These are phyloP conservation scores for Mechanitis mazaeus DNA, from an alignment of 2,888 invertebrate genomes.

Conservation along the genomic window DNA sequence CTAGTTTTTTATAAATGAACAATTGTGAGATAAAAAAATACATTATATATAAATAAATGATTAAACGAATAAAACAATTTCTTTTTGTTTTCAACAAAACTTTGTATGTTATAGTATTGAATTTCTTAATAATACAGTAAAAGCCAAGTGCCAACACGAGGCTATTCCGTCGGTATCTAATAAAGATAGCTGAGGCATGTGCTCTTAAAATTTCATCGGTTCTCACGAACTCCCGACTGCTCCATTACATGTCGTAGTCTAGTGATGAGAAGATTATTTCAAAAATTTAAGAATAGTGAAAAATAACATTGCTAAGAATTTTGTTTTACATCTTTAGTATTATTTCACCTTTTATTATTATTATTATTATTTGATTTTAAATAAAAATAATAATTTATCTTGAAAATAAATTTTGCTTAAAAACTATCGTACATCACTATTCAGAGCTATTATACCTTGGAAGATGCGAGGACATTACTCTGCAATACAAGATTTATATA, in stretches of 20 bases:
- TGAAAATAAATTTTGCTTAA: not conserved
- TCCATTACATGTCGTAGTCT: too few relatives aligned
- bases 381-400: too few relatives aligned
- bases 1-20: too few relatives aligned
- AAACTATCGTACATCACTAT: not conserved
- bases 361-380: too few relatives aligned
- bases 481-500: not conserved
- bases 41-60: too few relatives aligned
- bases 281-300: too few relatives aligned
- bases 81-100: not conserved
- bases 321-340: too few relatives aligned
- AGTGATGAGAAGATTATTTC: too few relatives aligned
- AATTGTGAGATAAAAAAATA: too few relatives aligned
- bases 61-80: not conserved
- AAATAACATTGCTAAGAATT: too few relatives aligned
- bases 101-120: not conserved
- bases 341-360: too few relatives aligned
- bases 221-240: constrained; percentile 9
- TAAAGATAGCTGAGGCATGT: constrained; percentile 51
- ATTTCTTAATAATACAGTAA: constrained; percentile 8
- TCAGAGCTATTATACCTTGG: not conserved
- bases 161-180: constrained; percentile 38
- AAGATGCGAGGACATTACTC: constrained; percentile 3
- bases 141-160: constrained; percentile 23
- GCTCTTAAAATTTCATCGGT: constrained; percentile 57